Conservation (phyloP, 2,888 invertebrate genomes). For the Apodemia hepburni region DNA sequence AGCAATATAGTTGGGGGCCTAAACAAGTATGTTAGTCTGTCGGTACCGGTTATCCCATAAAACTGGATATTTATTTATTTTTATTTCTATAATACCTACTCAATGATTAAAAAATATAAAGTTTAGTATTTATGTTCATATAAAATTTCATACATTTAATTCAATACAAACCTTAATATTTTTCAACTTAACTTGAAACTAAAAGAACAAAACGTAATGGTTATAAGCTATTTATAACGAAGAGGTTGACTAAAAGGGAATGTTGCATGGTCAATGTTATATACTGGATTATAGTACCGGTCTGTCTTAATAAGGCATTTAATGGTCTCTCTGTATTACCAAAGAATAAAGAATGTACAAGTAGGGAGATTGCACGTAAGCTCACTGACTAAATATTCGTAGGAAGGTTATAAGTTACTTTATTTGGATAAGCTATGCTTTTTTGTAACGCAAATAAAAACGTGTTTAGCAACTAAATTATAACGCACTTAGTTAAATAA, state of each 20-base stretch:
- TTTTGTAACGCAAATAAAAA: neutral
- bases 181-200: conserved; percentile 4
- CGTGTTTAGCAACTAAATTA: neutral
- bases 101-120: neutral
- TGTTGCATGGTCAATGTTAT: conserved; percentile 15
- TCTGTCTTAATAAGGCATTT: conserved; percentile 13
- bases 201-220: conserved; percentile 12
- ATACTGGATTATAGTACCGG: conserved; percentile 12
- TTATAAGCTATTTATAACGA: conserved; percentile 14
- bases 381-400: neutral
- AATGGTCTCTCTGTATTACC: conserved; percentile 9
- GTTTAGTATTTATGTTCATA: neutral
- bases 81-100: neutral
- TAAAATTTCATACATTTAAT: neutral
- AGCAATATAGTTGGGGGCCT: too few species aligned
- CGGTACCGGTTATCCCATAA: too few species aligned
- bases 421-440: neutral
- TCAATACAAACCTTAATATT: conserved; percentile 5
- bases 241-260: conserved; percentile 9
- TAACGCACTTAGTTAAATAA: neutral
- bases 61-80: too few species aligned
- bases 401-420: neutral
- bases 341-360: conserved; percentile 31
- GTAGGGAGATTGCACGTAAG: conserved; percentile 35
- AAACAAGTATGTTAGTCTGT: too few species aligned